These are phyloP conservation scores for Phaethon lepturus DNA, from an alignment of 2,113 vertebrate genomes.

Conservation along the genomic window DNA sequence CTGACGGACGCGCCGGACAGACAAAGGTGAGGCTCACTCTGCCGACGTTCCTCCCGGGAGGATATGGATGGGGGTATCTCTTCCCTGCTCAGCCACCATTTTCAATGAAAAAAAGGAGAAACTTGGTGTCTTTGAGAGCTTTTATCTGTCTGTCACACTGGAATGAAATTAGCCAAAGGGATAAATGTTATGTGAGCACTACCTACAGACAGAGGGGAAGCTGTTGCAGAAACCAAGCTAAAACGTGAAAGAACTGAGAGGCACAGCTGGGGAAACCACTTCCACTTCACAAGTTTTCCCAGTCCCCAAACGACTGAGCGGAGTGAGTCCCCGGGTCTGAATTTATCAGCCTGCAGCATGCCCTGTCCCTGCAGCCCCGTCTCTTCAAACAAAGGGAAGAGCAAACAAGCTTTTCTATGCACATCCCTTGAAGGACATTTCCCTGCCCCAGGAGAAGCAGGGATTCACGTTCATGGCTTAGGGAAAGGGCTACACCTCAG, in stretches of 20 bases:
- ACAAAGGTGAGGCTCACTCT: constrained; percentile 54
- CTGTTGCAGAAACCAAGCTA: constrained; percentile 4
- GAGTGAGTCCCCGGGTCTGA: not conserved
- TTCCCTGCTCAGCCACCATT: not conserved
- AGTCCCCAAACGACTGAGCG: accelerated
- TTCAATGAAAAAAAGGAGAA: not conserved
- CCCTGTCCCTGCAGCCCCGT: not conserved
- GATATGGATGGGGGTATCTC: not conserved
- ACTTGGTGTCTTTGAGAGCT: not conserved
- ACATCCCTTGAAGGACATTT: not conserved
- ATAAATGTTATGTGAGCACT: constrained; percentile 11
- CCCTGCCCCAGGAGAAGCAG: not conserved
- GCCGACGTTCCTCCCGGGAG: not conserved
- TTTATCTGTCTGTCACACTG: constrained; percentile 23
- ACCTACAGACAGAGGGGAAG: constrained; percentile 23
- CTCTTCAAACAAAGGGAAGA: not conserved
- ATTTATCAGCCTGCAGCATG: not conserved
- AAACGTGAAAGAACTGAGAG: constrained; percentile 19
- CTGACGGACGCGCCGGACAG: not conserved
- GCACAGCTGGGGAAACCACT: constrained; percentile 1
- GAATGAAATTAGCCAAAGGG: constrained; percentile 38
- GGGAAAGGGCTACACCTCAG: not conserved
- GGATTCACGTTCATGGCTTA: not conserved
- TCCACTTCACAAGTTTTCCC: not conserved
- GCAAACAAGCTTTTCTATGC: not conserved